Conservation (phyloP, 2,888 invertebrate species). For the Didymodactylos carnosus region DNA sequence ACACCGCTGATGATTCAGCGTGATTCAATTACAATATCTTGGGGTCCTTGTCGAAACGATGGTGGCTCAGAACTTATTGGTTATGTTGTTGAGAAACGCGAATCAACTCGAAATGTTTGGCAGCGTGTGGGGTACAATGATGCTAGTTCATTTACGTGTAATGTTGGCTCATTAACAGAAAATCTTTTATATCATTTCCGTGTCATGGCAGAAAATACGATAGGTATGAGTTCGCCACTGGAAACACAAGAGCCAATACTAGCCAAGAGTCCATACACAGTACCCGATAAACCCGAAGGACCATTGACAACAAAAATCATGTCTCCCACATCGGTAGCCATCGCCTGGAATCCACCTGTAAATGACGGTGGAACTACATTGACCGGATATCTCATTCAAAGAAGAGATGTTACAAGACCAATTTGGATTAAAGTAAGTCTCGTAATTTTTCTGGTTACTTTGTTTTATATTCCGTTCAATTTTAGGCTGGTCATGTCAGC, state of each 20-base stretch:
- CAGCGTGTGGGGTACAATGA: slow-evolving; percentile 3
- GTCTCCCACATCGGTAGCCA: background rate
- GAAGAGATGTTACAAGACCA: slow-evolving; percentile 2
- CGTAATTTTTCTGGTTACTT: no score
- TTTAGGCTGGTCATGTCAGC: slow-evolving; percentile 1
- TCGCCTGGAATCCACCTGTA: background rate
- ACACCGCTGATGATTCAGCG: background rate
- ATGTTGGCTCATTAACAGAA: background rate
- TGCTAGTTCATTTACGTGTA: background rate
- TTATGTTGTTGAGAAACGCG: slow-evolving; percentile 7
- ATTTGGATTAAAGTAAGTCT: slow-evolving; percentile 6
- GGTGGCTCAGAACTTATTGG: slow-evolving; percentile 2
- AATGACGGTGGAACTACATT: slow-evolving; percentile 9
- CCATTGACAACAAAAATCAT: background rate
- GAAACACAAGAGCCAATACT: slow-evolving; percentile 3
- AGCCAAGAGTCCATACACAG: slow-evolving; percentile 7
- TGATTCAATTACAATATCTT: slow-evolving; percentile 12
- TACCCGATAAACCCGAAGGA: slow-evolving; percentile 1
- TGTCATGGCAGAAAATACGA: slow-evolving; percentile 1
- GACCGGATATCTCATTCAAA: slow-evolving; percentile 7
- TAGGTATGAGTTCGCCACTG: background rate
- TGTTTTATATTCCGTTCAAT: background rate
- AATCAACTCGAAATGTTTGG: background rate
- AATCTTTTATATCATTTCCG: slow-evolving; percentile 7
- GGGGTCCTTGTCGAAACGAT: slow-evolving; percentile 13